phyloP scores from a whole-genome alignment of 2,797 vertebrate species.

The Ctenochaetus hawaiiensis region DNA sequence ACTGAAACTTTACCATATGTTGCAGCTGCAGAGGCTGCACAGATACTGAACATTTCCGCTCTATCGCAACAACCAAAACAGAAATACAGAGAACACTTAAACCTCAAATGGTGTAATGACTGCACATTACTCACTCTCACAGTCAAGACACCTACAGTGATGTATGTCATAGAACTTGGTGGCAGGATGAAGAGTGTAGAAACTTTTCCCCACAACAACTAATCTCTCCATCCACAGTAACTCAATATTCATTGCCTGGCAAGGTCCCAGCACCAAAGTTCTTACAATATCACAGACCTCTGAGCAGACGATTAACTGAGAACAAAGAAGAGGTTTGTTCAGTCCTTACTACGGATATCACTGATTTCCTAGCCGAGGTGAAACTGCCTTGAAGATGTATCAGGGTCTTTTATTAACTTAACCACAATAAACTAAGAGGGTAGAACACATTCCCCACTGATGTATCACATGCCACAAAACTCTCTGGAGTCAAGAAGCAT shows the following conservation, averaged over 20 bases:
- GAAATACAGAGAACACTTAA: conserved; percentile 42
- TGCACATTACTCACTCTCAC: conserved; percentile 24
- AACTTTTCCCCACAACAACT: conserved; percentile 21
- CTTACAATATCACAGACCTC: conserved; percentile 29
- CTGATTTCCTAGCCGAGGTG: conserved; percentile 41
- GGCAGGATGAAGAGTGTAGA: conserved; percentile 6
- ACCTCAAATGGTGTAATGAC: conserved; percentile 61
- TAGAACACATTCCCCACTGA: conserved; percentile 1
- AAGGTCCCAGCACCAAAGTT: conserved; percentile 11
- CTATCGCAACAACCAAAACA: conserved; percentile 33
- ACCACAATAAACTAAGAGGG: conserved; percentile 23
- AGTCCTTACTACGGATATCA: conserved; percentile 35
- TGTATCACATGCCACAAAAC: conserved; percentile 21
- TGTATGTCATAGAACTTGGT: neutral
- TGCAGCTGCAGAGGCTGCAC: conserved; percentile 57
- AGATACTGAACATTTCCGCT: conserved; percentile 58
- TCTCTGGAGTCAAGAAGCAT: neutral
- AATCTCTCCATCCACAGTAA: conserved; percentile 4
- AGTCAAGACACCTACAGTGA: conserved; percentile 19
- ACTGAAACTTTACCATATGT: conserved; percentile 35
- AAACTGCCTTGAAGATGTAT: conserved; percentile 22
- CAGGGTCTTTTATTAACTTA: conserved; percentile 16
- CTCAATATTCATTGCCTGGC: conserved; percentile 34
- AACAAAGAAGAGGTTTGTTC: conserved; percentile 44
- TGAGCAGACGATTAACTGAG: conserved; percentile 29